A percentile compares a stretch with the other conserved stretches of the same genome.
These are phyloP conservation scores for Polia nebulosa DNA, from an alignment of 2,888 invertebrate species.

Conservation along the genomic window DNA sequence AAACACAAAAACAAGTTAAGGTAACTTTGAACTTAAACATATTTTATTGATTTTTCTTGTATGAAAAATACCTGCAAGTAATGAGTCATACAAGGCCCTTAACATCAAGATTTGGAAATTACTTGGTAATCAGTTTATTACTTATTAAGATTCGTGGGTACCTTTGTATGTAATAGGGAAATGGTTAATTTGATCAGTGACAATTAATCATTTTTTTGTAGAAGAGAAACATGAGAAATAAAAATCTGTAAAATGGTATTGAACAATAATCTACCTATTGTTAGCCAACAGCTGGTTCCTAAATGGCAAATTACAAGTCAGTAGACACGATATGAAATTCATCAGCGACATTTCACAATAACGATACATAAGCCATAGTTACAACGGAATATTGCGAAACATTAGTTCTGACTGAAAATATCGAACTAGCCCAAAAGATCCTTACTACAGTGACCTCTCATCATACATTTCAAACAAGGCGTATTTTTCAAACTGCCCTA, in stretches of 20 bases:
- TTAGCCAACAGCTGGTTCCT: slow-evolving; percentile 47
- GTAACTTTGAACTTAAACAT: too few relatives aligned
- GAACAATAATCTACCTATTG: slow-evolving; percentile 7
- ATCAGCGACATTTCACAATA: slow-evolving; percentile 50
- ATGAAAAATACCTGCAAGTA: slow-evolving; percentile 11
- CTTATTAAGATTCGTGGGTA: neutral
- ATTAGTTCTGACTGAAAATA: slow-evolving; percentile 36
- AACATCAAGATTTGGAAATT: slow-evolving; percentile 13
- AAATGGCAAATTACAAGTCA: slow-evolving; percentile 9
- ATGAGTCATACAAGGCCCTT: slow-evolving; percentile 32
- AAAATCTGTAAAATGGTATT: neutral
- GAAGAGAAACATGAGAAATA: neutral
- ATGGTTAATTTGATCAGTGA: too few relatives aligned
- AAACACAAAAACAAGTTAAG: neutral
- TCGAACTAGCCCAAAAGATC: slow-evolving; percentile 46
- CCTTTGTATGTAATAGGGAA: too few relatives aligned
- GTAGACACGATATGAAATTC: slow-evolving; percentile 21
- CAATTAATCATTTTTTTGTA: too few relatives aligned
- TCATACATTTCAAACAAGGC: slow-evolving; percentile 52
- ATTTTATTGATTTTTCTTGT: slow-evolving; percentile 11
- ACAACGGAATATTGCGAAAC: slow-evolving; percentile 55
- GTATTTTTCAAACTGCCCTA: slow-evolving; percentile 53
- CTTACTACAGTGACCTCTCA: slow-evolving; percentile 63
- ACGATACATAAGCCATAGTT: slow-evolving; percentile 41
- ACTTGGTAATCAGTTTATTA: neutral